A percentile compares a stretch with the other conserved stretches of the same genome.
Evolutionary conservation across 2,888 invertebrate species (phyloP).

Genomic region (Crematogaster levior): DNA sequence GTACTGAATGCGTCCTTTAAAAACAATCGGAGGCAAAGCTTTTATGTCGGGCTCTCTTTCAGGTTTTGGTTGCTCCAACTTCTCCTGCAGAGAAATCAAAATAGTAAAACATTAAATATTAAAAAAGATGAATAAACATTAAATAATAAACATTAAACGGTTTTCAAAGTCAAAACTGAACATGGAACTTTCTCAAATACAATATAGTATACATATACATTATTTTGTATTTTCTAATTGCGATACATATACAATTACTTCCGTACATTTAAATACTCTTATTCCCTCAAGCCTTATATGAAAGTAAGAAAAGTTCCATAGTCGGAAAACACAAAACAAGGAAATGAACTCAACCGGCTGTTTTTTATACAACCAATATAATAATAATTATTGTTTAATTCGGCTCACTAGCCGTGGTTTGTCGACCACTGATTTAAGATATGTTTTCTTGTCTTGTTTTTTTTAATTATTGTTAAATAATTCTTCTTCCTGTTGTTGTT

Average conservation of each 20-base stretch:
- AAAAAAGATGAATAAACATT: background rate
- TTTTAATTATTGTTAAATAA: no score
- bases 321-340: background rate
- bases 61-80: constrained; percentile 36
- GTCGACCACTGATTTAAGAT: no score
- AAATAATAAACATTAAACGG: background rate
- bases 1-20: constrained; percentile 79
- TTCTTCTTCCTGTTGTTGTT: no score
- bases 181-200: background rate
- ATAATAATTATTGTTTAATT: background rate
- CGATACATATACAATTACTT: background rate
- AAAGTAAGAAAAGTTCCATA: background rate
- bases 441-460: no score
- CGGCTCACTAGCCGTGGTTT: no score
- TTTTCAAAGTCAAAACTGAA: background rate
- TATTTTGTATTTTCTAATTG: background rate
- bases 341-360: background rate
- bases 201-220: background rate
- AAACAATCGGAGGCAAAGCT: constrained; percentile 73
- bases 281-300: background rate
- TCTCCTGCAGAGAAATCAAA: constrained; percentile 61
- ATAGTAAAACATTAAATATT: background rate
- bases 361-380: background rate
- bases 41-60: constrained; percentile 66
- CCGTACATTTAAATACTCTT: background rate